phyloP scores from a whole-genome alignment of 2,888 invertebrate species.

The Drosophila ustulata region DNA sequence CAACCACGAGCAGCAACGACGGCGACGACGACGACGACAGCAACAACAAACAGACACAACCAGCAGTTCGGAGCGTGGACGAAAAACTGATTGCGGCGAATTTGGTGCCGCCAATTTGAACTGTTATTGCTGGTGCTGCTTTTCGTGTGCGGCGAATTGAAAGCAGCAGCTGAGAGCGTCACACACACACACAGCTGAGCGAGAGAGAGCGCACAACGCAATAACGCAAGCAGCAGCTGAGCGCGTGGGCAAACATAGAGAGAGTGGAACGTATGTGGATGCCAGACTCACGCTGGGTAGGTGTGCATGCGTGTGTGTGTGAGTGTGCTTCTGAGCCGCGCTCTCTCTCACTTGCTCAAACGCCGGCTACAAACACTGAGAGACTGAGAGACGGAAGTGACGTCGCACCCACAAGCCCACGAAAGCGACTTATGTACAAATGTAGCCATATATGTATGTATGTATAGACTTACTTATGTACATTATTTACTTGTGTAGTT shows the following conservation, averaged over 20 bases:
- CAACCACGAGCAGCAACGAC: constrained; percentile 28
- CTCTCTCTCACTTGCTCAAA: constrained; percentile 42
- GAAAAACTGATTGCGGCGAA: constrained; percentile 73
- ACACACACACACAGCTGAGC: constrained; percentile 52
- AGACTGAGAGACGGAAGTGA: constrained; percentile 65
- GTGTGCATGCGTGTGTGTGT: constrained; percentile 11
- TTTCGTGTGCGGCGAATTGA: constrained; percentile 59
- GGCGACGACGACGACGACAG: constrained; percentile 50
- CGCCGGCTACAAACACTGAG: constrained; percentile 56
- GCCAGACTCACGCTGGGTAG: constrained; percentile 51
- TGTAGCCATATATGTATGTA: constrained; percentile 2
- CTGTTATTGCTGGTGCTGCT: constrained; percentile 45
- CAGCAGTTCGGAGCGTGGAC: constrained; percentile 75
- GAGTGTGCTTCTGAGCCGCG: constrained; percentile 27
- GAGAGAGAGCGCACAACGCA: constrained; percentile 9
- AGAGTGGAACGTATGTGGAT: constrained; percentile 71
- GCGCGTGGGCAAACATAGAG: constrained; percentile 7
- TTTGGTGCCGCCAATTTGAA: constrained; percentile 56
- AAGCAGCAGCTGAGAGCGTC: constrained; percentile 55
- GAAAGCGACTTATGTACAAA: constrained; percentile 10
- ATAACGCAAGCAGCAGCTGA: too few species aligned
- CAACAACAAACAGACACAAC: constrained; percentile 76
- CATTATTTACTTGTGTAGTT: constrained; percentile 10
- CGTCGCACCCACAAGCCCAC: constrained; percentile 59
- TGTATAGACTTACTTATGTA: constrained; percentile 5